These are phyloP conservation scores for Manis pentadactyla DNA, from an alignment of 2,797 vertebrate species.

Conservation along the genomic window DNA sequence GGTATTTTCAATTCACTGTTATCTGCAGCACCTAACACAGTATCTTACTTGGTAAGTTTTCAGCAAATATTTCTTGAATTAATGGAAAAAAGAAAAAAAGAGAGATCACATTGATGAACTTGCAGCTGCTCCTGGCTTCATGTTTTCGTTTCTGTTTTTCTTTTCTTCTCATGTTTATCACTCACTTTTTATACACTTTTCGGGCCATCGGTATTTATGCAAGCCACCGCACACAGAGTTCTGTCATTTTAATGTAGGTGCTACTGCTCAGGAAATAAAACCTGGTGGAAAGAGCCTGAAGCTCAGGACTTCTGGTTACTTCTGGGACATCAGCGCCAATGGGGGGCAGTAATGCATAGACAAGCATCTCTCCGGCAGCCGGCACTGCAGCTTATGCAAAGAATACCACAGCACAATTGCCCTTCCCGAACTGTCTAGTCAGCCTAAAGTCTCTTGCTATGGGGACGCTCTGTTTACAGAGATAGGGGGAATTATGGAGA, in stretches of 20 bases:
- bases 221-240: not conserved
- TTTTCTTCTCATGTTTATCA: not conserved
- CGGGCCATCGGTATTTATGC: not conserved
- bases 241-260: not conserved
- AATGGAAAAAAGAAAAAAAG: not conserved
- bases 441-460: not conserved
- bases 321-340: not conserved
- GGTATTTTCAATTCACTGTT: not conserved
- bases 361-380: not conserved
- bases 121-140: not conserved
- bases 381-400: not conserved
- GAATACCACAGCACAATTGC: not conserved
- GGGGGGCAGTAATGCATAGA: not conserved
- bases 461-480: not conserved
- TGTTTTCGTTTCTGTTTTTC: not conserved
- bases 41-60: slow-evolving; percentile 4
- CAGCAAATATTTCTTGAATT: slow-evolving; percentile 9
- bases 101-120: not conserved
- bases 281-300: not conserved
- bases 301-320: not conserved
- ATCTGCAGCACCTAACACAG: not conserved
- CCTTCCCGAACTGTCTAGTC: not conserved
- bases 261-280: slow-evolving; percentile 43
- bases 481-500: not conserved
- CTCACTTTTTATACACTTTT: not conserved